Evolutionary conservation across 2,888 invertebrate species (phyloP), one percentile per base, ranked within the genome.

Genomic region (Blera fallax): DNA sequence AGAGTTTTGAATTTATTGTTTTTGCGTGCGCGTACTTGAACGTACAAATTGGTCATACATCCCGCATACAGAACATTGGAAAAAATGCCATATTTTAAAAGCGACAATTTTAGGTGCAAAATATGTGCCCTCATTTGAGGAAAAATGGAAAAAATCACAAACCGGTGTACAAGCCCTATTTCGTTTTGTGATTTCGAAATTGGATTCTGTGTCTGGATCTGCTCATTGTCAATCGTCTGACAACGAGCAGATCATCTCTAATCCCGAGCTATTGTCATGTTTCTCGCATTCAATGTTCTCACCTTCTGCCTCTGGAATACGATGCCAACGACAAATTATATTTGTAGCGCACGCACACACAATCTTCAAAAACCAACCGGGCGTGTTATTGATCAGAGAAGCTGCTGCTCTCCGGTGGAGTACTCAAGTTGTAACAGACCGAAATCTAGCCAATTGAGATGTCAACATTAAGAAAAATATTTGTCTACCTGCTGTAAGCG

Each of bases 381-480:
- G 65, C 85, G 67, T 81, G 72, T 81, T 76, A 85, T 85, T 81
- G 81, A 81, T 85, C 85, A 21, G 79, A 29, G 21, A 16, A 18
- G 43, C 4, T 2, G 34, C 8, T 8, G 34, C 8, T 10, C 27
- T 58, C 16, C 32, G 54, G n/a, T 32, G 34, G 32, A 70, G 74
- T 73, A 72, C 85, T 85, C 81, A 56, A 81, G 85, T 80, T 80
- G 85, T 81, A 76, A 58, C 80, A 34, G 67, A 81, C 45, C 60
- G 81, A 40, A 14, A 85, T 81, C 81, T 62, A 81, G 81, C 81
- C 87, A 87, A 87, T 82, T 81, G 82, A 82, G 87, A 87, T 82
- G 87, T 87, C 87, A 87, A 87, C 82, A 85, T 81, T 79, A 87
- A 70, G 79, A 76, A 82, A 87, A 87, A 87, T 87, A 87, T 87